phyloP scores from a whole-genome alignment of 2,888 invertebrate species.

The Cryptus viduatorius region DNA sequence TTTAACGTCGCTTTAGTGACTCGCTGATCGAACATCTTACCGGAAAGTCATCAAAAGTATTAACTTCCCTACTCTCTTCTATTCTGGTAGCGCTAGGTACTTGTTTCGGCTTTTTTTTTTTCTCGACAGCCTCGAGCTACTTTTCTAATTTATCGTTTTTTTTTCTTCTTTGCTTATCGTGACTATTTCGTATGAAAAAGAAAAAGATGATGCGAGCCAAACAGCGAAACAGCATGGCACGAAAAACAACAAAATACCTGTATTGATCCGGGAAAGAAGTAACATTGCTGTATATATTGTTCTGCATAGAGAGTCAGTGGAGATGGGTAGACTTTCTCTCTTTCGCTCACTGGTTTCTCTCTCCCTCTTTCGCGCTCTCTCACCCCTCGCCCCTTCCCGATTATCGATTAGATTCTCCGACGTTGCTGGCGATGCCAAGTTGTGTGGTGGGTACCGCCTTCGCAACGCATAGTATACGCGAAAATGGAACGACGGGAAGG shows the following conservation, averaged over 20 bases:
- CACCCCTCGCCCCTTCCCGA: slow-evolving; percentile 48
- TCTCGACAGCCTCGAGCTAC: slow-evolving; percentile 39
- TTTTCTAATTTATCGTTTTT: slow-evolving; percentile 36
- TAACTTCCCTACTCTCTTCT: background rate
- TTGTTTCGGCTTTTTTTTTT: slow-evolving; percentile 1
- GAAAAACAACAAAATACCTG: slow-evolving; percentile 64
- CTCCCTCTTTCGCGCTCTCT: slow-evolving; percentile 40
- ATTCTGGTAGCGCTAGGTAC: background rate
- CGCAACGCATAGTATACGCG: slow-evolving; percentile 50
- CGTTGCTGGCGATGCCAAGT: slow-evolving; percentile 41
- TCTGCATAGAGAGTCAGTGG: slow-evolving; percentile 51
- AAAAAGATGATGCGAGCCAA: slow-evolving; percentile 37
- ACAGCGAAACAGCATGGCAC: slow-evolving; percentile 48
- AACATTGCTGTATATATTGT: slow-evolving; percentile 65
- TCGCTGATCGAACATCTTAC: no score
- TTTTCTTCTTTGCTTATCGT: slow-evolving; percentile 8
- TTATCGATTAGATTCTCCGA: slow-evolving; percentile 66
- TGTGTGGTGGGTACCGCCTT: slow-evolving; percentile 48
- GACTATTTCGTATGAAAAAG: slow-evolving; percentile 16
- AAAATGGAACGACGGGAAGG: slow-evolving; percentile 66
- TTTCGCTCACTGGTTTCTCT: slow-evolving; percentile 40
- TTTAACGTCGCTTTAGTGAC: no score
- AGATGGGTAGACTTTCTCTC: slow-evolving; percentile 54
- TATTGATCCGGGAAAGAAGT: slow-evolving; percentile 63
- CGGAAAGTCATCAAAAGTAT: no score